Evolutionary conservation across 2,888 invertebrate genomes (phyloP).

Genomic region (Buathra laborator): DNA sequence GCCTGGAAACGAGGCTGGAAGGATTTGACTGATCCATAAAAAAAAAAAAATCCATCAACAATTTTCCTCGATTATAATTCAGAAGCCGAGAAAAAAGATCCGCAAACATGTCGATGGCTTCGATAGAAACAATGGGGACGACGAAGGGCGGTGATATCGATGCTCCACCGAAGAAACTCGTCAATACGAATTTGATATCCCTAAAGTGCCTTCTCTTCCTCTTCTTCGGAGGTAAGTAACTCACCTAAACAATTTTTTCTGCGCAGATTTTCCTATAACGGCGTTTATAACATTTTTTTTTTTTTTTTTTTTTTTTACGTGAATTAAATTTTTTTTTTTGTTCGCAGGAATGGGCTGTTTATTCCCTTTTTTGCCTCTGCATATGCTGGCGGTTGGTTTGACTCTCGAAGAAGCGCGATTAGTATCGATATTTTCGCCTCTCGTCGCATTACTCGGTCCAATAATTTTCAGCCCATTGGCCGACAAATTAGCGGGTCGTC

Average conservation of each 20-base stretch:
- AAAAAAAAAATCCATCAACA: conserved; percentile 24
- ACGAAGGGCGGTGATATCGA: conserved; percentile 71
- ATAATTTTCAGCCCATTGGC: conserved; percentile 92
- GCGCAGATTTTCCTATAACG: not conserved
- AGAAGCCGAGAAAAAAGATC: conserved; percentile 18
- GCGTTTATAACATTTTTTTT: not conserved
- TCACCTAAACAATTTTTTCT: not conserved
- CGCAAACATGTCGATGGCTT: conserved; percentile 75
- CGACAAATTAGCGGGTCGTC: conserved; percentile 88
- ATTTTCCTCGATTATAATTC: conserved; percentile 1
- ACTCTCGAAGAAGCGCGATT: conserved; percentile 91
- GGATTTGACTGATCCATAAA: conserved; percentile 52
- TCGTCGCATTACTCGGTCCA: conserved; percentile 92
- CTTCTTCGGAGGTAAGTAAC: conserved; percentile 91
- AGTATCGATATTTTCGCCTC: conserved; percentile 92
- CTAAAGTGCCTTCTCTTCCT: conserved; percentile 93
- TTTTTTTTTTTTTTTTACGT: not conserved
- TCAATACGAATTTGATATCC: conserved; percentile 91
- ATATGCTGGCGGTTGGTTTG: conserved; percentile 91
- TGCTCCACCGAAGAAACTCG: conserved; percentile 83
- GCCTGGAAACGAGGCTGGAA: conserved; percentile 53
- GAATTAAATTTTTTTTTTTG: conserved; percentile 1
- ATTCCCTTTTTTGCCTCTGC: conserved; percentile 92
- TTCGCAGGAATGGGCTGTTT: conserved; percentile 92
- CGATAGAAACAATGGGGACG: conserved; percentile 77